phyloP scores from a whole-genome alignment of 2,888 invertebrate species.

The Lycophotia porphyrea region DNA sequence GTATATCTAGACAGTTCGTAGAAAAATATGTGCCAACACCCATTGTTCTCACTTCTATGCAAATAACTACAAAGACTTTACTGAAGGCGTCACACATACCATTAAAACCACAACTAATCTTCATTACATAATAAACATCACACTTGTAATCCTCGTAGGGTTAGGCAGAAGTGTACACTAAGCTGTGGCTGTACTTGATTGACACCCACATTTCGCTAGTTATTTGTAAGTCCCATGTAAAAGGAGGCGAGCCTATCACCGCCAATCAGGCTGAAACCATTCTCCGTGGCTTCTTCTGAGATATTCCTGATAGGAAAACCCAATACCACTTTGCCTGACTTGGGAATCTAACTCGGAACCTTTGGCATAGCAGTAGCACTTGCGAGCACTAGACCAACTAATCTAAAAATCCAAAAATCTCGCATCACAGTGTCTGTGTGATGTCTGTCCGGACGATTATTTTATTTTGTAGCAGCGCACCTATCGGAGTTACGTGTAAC shows the following conservation, averaged over 20 bases:
- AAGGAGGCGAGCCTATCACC: too few relatives aligned
- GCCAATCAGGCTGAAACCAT: neutral
- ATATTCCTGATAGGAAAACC: neutral
- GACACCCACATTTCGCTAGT: neutral
- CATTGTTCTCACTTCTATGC: conserved; percentile 19
- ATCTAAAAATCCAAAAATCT: too few relatives aligned
- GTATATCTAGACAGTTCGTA: neutral
- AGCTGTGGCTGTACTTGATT: too few relatives aligned
- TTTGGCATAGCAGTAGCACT: neutral
- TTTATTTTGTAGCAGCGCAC: too few relatives aligned
- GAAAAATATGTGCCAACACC: conserved; percentile 1
- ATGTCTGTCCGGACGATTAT: too few relatives aligned
- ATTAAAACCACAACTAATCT: neutral
- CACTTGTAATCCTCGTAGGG: neutral
- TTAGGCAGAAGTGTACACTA: neutral
- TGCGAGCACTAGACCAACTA: neutral
- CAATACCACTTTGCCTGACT: neutral
- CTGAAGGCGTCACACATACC: conserved; percentile 10
- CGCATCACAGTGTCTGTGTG: too few relatives aligned
- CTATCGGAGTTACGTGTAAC: too few relatives aligned
- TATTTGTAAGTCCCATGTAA: neutral
- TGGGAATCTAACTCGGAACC: neutral
- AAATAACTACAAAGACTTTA: conserved; percentile 14
- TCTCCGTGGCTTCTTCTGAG: neutral
- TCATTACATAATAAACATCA: neutral